Base-by-base conservation (phyloP, 92 coral and sea anemone species). In the Plumapathes pennacea region DNA sequence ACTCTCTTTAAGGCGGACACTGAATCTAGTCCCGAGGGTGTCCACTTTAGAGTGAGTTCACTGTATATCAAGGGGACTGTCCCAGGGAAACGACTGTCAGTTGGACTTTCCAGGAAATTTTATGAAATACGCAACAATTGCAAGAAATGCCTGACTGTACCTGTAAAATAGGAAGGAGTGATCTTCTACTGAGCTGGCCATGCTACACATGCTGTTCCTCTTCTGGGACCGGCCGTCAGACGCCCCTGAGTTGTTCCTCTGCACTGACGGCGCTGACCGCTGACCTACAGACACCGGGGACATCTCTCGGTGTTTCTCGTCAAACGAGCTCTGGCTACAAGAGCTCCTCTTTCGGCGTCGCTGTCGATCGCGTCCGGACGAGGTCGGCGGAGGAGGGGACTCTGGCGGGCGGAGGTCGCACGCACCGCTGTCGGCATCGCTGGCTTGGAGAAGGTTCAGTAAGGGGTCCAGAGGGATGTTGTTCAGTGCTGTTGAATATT, bases 391-490 rank as follows among this genome's bases (percentile, higher is more conserved):
- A 0, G 95, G 95, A 2, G 90, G 85, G 2, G 95, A 85, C 24
- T 83, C 95, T 1, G 90, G 65, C 4, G 77, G 81, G 1, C 83
- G 77, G 42, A 83, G 57, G 41, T 87, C 95, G 44, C 84, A 89
- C 5, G 88, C 94, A 5, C 85, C 96, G 36, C 88, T 89, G 50
- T 88, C 95, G 11, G 72, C 71, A 38, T 87, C 90, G 39, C 76
- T 87, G 57, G 41, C 60, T 54, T 92, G 94, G 9, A 92, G 70
- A 18, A 92, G 74, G 82, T 84, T 89, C 26, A 92, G 32, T n/a
- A 92, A 54, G 1, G 96, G 98, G n/a, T 80, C 94, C 0, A 78
- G 80, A 0, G 98, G 98, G 29, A 92, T 83, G 26, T 85, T 92
- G 44, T 82, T 85, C 41, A 92, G 68, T 0, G 98, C 96, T 10